Evolutionary conservation across 2,797 vertebrate species (phyloP), one percentile per base, ranked within the genome.

Genomic region (Tenualosa ilisha): DNA sequence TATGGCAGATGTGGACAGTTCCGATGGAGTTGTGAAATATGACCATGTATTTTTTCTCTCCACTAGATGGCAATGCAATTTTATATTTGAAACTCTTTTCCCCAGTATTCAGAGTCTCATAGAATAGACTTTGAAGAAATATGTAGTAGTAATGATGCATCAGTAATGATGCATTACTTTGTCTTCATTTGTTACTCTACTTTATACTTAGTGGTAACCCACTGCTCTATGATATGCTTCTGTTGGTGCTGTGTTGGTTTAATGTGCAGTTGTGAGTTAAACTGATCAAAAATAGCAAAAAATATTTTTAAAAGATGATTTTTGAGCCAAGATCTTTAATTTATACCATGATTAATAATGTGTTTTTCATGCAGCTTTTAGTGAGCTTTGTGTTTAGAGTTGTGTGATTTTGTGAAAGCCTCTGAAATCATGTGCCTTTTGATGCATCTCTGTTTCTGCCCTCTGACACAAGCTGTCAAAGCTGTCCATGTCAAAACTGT

Each of bases 11-110:
- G 22, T 53, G 51, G 51, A 11, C 9, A 9, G 51, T 53, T 53
- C 51, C 51, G 9, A 68, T 26, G 12, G 24, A 3, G 24, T 15
- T 56, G 50, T 22, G 31, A 51, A 83, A 17, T 22, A 24, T 63
- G 9, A 49, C 17, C 4, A 40, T 61, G 46, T 8, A 12, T 15
- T 46, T 54, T 43, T 65, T 61, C 31, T 1, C 0, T 13, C 88
- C 95, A 93, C 92, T 90, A 92, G 94, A 65, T 91, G 91, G 91
- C 91, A 92, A 89, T 89, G 92, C 68, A 5, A 11, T 15, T 31
- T 40, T 49, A 31, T 9, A 83, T n/a, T 31, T 7, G 40, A 79
- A 46, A 46, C 17, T 20, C 15, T 49, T 20, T 46, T 17, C 31
- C 65, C 4, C 31, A 15, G 13, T 31, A 17, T 75, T 43, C 20